phyloP scores from a whole-genome alignment of 2,888 invertebrate species.

The Callosobruchus maculatus region DNA sequence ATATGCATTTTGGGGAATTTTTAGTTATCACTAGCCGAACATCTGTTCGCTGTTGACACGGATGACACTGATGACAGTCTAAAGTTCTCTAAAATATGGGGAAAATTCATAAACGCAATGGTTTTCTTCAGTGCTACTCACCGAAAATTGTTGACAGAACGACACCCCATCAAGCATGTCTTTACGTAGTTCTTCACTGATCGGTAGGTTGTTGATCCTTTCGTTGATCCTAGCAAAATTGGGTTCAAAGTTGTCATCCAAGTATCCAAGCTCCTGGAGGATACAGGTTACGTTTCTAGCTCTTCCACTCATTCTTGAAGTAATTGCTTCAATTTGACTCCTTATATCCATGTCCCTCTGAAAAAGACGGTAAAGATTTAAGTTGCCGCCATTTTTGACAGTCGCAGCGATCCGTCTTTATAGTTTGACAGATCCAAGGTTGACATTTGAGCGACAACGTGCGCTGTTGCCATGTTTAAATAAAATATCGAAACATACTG shows the following conservation, averaged over 20 bases:
- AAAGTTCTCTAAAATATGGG: too few species aligned
- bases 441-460: too few species aligned
- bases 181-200: slow-evolving; percentile 58
- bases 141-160: slow-evolving; percentile 68
- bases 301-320: slow-evolving; percentile 53
- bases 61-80: too few species aligned
- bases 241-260: slow-evolving; percentile 63
- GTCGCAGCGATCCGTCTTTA: too few species aligned
- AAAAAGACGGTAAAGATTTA: slow-evolving; percentile 15
- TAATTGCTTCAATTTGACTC: slow-evolving; percentile 59
- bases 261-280: slow-evolving; percentile 68
- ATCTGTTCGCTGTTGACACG: too few species aligned
- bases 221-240: slow-evolving; percentile 62
- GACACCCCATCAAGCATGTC: slow-evolving; percentile 65
- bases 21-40: too few species aligned
- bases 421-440: too few species aligned
- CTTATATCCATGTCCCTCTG: slow-evolving; percentile 62
- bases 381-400: background rate
- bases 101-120: too few species aligned
- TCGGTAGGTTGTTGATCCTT: slow-evolving; percentile 59
- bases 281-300: slow-evolving; percentile 65
- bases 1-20: too few species aligned
- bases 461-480: too few species aligned
- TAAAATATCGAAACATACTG: too few species aligned
- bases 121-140: slow-evolving; percentile 39